Evolutionary conservation across 1,140 invertebrate genomes (phyloP).

Genomic region (Calosoma granatense): DNA sequence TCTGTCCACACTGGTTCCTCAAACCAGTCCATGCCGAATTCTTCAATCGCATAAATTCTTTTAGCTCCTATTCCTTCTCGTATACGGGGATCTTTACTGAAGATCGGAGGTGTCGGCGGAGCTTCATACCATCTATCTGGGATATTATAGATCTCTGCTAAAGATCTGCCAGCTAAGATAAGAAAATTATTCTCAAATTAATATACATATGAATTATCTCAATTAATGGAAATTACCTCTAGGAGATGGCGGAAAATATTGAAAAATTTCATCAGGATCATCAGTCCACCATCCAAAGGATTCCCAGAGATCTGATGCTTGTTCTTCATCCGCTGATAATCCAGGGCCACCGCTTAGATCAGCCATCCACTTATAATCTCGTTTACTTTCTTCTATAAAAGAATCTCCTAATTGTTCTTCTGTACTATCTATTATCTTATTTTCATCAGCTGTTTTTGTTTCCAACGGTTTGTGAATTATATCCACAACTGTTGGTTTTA

Average conservation of each 20-base stretch:
- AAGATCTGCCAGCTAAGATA: background rate
- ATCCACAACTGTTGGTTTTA: background rate
- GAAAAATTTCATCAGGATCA: background rate
- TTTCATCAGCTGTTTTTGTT: background rate
- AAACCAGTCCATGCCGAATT: background rate
- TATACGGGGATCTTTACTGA: background rate
- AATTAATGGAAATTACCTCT: background rate
- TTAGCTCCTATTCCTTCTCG: background rate
- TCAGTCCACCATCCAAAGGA: background rate
- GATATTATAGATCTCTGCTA: background rate
- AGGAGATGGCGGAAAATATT: background rate
- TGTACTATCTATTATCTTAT: background rate
- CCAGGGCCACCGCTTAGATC: background rate
- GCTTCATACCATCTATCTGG: background rate
- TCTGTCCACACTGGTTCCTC: background rate
- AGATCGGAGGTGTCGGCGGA: background rate
- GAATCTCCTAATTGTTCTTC: background rate
- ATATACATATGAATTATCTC: background rate
- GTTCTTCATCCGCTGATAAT: background rate
- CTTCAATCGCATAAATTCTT: background rate
- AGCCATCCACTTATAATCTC: background rate
- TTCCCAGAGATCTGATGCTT: background rate
- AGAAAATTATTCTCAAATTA: background rate
- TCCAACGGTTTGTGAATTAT: background rate
- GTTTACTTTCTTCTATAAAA: background rate